Evolutionary conservation across 2,888 invertebrate genomes (phyloP).

Genomic region (Biston stratarius): DNA sequence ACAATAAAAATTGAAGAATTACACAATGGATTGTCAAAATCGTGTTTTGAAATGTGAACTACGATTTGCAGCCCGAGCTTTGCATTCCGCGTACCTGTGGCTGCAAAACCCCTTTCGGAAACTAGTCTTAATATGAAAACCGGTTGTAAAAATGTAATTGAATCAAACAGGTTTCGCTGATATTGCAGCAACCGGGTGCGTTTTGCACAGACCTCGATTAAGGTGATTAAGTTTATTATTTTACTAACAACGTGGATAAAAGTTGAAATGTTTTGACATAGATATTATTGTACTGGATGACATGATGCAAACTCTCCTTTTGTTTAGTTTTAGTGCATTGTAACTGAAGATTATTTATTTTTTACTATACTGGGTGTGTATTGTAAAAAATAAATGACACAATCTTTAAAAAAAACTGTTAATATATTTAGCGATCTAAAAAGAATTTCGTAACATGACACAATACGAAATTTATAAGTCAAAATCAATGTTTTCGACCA

Average conservation of each 20-base stretch:
- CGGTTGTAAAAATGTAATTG: conserved; percentile 41
- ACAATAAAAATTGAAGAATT: too few relatives aligned
- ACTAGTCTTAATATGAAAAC: conserved; percentile 53
- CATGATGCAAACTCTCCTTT: too few relatives aligned
- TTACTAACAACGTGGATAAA: conserved; percentile 39
- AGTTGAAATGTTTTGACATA: conserved; percentile 36
- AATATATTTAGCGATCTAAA: too few relatives aligned
- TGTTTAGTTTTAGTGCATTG: too few relatives aligned
- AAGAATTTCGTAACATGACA: too few relatives aligned
- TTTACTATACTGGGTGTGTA: too few relatives aligned
- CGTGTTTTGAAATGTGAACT: conserved; percentile 64
- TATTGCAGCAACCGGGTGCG: conserved; percentile 37
- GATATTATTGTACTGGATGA: too few relatives aligned
- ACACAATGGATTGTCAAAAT: conserved; percentile 39
- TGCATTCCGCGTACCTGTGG: conserved; percentile 76
- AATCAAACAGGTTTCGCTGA: conserved; percentile 49
- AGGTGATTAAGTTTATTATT: conserved; percentile 34
- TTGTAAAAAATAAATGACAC: too few relatives aligned
- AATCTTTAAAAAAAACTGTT: too few relatives aligned
- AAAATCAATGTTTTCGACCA: too few relatives aligned
- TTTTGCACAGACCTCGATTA: conserved; percentile 56
- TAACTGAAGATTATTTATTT: too few relatives aligned
- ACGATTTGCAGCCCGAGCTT: conserved; percentile 68
- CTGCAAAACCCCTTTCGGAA: conserved; percentile 64
- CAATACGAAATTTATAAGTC: too few relatives aligned